Evolutionary conservation across 2,797 vertebrate species (phyloP).

Genomic region (Sebastolobus alascanus): DNA sequence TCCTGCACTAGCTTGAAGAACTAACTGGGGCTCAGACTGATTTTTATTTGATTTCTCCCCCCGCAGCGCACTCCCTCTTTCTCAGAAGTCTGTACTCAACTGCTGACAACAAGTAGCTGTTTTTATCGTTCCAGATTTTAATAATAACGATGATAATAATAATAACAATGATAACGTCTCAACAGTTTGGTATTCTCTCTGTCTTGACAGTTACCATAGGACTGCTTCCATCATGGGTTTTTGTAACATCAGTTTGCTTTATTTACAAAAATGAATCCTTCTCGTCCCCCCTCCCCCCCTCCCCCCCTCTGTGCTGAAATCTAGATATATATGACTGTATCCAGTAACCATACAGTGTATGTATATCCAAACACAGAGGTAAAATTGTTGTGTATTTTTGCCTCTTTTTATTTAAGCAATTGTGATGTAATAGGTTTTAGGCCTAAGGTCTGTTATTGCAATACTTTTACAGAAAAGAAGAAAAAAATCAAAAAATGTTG

Average conservation of each 20-base stretch:
- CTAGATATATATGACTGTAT: constrained; percentile 62
- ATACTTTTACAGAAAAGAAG: constrained; percentile 92
- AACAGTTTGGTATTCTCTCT: constrained; percentile 83
- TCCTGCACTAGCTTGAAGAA: constrained; percentile 83
- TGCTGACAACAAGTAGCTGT: constrained; percentile 85
- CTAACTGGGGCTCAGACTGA: constrained; percentile 80
- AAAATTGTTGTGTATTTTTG: constrained; percentile 89
- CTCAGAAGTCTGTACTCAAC: constrained; percentile 84
- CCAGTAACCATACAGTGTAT: constrained; percentile 61
- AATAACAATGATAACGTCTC: constrained; percentile 76
- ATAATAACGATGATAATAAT: constrained; percentile 58
- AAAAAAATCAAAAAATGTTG: constrained; percentile 87
- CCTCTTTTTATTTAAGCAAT: constrained; percentile 90
- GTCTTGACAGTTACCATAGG: constrained; percentile 84
- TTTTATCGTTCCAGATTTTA: constrained; percentile 75
- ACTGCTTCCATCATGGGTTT: constrained; percentile 85
- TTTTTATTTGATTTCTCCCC: constrained; percentile 43
- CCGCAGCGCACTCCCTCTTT: constrained; percentile 75
- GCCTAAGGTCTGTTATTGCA: constrained; percentile 94
- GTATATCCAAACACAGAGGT: constrained; percentile 80
- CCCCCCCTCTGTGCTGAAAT: constrained; percentile 71
- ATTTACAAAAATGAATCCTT: constrained; percentile 77
- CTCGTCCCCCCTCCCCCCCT: constrained; percentile 40
- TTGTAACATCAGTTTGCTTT: constrained; percentile 83
- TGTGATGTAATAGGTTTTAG: constrained; percentile 94